These are phyloP conservation scores for Archips crataeganus DNA, from an alignment of 2,888 invertebrate genomes.

Conservation along the genomic window DNA sequence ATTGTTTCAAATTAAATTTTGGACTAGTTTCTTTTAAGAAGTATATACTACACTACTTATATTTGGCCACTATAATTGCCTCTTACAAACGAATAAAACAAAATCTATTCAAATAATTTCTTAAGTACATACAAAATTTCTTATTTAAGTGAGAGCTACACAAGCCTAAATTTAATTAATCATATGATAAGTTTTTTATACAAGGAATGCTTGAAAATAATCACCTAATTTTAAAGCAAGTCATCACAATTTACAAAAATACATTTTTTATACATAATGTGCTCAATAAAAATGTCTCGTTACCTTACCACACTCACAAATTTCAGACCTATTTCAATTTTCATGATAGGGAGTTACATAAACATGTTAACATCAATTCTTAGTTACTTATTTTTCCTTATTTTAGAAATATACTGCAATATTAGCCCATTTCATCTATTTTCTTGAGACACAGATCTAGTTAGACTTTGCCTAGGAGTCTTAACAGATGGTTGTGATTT, in stretches of 20 bases:
- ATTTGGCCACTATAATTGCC: conserved; percentile 8
- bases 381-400: conserved; percentile 2
- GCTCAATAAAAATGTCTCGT: conserved; percentile 11
- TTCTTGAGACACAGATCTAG: conserved; percentile 76
- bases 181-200: background rate
- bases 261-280: conserved; percentile 3
- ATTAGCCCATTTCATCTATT: conserved; percentile 69
- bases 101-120: background rate
- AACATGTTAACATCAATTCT: conserved; percentile 8
- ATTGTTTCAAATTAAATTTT: background rate
- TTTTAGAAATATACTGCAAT: conserved; percentile 6
- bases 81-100: background rate
- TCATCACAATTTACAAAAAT: conserved; percentile 15
- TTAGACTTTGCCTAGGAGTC: conserved; percentile 66
- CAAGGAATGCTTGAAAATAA: conserved; percentile 11
- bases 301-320: background rate
- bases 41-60: background rate
- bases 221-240: conserved; percentile 5
- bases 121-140: background rate
- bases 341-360: conserved; percentile 4
- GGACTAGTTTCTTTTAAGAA: background rate
- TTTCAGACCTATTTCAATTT: conserved; percentile 16
- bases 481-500: conserved; percentile 56
- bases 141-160: conserved; percentile 4
- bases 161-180: background rate